Conservation (phyloP, 2,797 vertebrate genomes). For the Sebastes steindachneri region DNA sequence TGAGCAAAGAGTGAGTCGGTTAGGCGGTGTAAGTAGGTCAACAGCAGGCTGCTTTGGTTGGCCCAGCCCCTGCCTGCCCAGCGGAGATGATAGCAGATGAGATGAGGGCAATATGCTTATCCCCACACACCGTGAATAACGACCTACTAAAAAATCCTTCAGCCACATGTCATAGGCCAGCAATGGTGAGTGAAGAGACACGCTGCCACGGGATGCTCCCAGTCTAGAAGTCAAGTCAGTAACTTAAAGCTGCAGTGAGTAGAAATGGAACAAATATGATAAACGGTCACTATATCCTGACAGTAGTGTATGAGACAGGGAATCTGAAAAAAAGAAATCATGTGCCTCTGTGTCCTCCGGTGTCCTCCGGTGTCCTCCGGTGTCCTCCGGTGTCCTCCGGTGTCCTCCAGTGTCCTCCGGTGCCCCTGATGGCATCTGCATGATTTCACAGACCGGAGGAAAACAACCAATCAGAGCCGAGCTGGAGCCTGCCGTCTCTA, state of each 20-base stretch:
- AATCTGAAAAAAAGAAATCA: too few relatives aligned
- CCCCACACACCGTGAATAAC: slow-evolving; percentile 65
- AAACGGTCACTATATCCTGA: too few relatives aligned
- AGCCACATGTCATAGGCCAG: slow-evolving; percentile 62
- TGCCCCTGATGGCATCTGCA: too few relatives aligned
- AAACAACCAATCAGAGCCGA: too few relatives aligned
- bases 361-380: too few relatives aligned
- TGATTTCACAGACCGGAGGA: too few relatives aligned
- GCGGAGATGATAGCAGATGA: slow-evolving; percentile 76
- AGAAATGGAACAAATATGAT: too few relatives aligned
- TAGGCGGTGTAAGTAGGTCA: slow-evolving; percentile 76
- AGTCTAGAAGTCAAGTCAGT: neutral
- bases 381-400: too few relatives aligned
- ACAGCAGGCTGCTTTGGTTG: slow-evolving; percentile 72
- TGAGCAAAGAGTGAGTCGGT: slow-evolving; percentile 65
- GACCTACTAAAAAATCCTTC: slow-evolving; percentile 66
- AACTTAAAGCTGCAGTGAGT: neutral
- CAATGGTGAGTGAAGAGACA: slow-evolving; percentile 13
- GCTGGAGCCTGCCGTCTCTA: too few relatives aligned
- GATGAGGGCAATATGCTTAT: slow-evolving; percentile 77
- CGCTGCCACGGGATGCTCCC: neutral
- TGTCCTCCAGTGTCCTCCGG: too few relatives aligned
- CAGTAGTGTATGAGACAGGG: too few relatives aligned
- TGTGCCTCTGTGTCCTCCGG: too few relatives aligned
- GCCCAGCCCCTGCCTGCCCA: slow-evolving; percentile 68